Evolutionary conservation across 1,140 invertebrate species (phyloP), one percentile per base, ranked within the genome.

Genomic region (Fragariocoptes setiger): DNA sequence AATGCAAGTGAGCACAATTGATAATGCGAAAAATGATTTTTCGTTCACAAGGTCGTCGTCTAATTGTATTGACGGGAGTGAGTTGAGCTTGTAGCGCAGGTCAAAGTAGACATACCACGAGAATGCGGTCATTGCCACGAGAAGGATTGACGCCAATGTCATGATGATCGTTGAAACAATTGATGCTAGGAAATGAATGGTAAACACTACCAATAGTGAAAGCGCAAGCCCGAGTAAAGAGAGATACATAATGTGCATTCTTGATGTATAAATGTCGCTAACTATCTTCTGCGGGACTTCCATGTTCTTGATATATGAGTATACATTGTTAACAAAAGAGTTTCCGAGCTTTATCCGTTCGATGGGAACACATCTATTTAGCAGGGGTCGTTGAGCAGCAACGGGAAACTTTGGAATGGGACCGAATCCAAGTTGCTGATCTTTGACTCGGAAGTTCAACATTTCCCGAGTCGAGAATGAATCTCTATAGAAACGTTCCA

Each of bases 21-120:
- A 69, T 58, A 72, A 83, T 51, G 62, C 67, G 42, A 76, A 63
- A 59, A 76, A 83, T 40, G 78, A 74, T 46, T 67, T 68, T 62
- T 86, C 74, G 60, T 85, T 85, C 53, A 73, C 68, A 1, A 75
- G 62, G 40, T 73, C 71, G 18, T 57, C 67, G 37, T 79, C 62
- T 44, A 61, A 50, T 53, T 52, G 41, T 41, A 59, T 60, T 37
- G 62, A 54, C 35, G 66, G 58, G 21, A 66, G 67, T 45, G 59
- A 57, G 53, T 72, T 70, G 36, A 78, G 61, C 38, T 71, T 67
- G 43, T 61, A 61, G 48, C 69, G 71, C 15, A 83, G 67, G 47
- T 72, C 71, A 46, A 69, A 64, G 52, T 82, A 90, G 3, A 76
- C 78, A 60, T 74, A 79, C 83, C 83, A 90, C 14, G 88, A 55